phyloP scores from a whole-genome alignment of 2,113 vertebrate genomes.

The Sula dactylatra region DNA sequence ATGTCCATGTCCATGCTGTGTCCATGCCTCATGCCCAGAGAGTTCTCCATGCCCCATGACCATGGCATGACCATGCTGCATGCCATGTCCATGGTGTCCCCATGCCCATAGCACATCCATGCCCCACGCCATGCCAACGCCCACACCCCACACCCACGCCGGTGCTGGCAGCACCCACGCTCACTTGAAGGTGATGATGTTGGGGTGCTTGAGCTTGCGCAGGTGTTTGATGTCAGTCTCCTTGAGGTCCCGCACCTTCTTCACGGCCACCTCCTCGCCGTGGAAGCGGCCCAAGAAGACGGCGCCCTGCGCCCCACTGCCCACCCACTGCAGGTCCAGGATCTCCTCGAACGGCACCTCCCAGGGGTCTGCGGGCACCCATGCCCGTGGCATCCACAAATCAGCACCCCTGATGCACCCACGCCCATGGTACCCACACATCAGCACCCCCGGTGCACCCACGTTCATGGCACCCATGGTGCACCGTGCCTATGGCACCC shows the following conservation, averaged over 20 bases:
- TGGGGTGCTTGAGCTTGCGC: constrained; percentile 95
- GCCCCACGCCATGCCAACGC: fast-evolving
- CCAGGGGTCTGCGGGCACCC: constrained; percentile 79
- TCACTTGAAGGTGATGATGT: constrained; percentile 99
- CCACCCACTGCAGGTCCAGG: constrained; percentile 98
- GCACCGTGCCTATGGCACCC: not conserved
- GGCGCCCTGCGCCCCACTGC: constrained; percentile 94
- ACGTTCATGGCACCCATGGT: not conserved
- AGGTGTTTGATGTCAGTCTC: constrained; percentile 98
- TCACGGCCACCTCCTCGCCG: constrained; percentile 94
- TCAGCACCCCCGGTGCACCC: not conserved
- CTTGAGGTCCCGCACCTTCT: constrained; percentile 96
- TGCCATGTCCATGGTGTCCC: not conserved
- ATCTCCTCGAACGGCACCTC: constrained; percentile 98
- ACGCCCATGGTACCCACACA: fast-evolving
- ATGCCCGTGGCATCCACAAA: not conserved
- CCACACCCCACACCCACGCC: fast-evolving
- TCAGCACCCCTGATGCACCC: not conserved
- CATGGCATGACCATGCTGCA: not conserved
- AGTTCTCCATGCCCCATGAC: not conserved
- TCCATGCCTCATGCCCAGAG: too few relatives aligned
- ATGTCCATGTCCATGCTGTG: fast-evolving
- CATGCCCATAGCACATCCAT: not conserved
- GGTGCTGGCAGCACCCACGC: not conserved
- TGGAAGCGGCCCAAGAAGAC: constrained; percentile 96